Base-by-base conservation (phyloP, 2,888 invertebrate species). In the Busseola fusca region DNA sequence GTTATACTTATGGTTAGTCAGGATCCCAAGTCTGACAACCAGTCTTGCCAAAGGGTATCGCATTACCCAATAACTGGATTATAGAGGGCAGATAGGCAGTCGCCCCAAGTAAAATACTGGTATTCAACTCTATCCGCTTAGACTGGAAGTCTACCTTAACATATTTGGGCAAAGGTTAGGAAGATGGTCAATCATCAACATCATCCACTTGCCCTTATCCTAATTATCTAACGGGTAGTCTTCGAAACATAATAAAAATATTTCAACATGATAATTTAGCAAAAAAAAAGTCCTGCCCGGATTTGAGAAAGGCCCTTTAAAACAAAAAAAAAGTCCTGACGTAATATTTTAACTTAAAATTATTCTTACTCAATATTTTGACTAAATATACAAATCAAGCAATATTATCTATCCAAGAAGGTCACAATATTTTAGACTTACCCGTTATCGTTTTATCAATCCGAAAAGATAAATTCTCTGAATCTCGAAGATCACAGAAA, bases 381-480 rank as follows among this genome's bases (percentile, higher is more conserved):
- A 50, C 21, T 9, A n/a, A 10, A 1, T 30, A 14, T 37, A 37
- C 9, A 52, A 59, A 50, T 48, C 52, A 37, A 30, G 14, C 27
- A 67, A 42, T 50, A 73, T 57, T 66, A 58, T 16, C n/a, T 16
- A 18, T n/a, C 12, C 27, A 34, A 59, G 45, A 67, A 60, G 34
- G 34, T 50, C 64, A 34, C 57, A 40, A 48, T 77, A 68, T 74
- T 34, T 54, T n/a, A 48, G 69, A 62, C 40, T 75, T 80, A 78
- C 80, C 80, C 64, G 50, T 57, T 69, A 42, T 57, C 57, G 25
- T 34, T 76, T 74, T 80, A 75, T 78, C 62, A 48, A 52, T 52
- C 52, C 9, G 12, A 48, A n/a, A 18, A 45, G 27, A 65, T 60
- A 67, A 40, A 73, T 73, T 62, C 48, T 50, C 62, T 16, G 48